Evolutionary conservation across 2,113 vertebrate species (phyloP).

Genomic region (Cheirogaleus medius): DNA sequence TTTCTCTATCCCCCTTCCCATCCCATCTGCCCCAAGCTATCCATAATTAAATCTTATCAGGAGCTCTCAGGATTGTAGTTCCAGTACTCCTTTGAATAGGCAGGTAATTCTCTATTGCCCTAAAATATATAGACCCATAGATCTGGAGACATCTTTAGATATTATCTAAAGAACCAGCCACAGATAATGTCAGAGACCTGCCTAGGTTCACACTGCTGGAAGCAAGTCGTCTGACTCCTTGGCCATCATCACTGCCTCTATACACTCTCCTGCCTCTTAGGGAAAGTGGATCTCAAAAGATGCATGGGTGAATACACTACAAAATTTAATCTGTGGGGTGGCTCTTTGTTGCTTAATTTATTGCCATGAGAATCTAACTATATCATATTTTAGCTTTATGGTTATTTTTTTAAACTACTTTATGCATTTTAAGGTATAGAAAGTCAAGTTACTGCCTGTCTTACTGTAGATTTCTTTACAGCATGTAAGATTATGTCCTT

Average conservation of each 20-base stretch:
- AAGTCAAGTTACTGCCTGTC: neutral
- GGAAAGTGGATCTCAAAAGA: neutral
- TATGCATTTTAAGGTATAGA: conserved; percentile 24
- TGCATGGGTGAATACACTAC: neutral
- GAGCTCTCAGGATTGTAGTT: neutral
- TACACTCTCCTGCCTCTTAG: neutral
- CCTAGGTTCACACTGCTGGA: neutral
- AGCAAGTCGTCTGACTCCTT: neutral
- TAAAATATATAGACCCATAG: conserved; percentile 14
- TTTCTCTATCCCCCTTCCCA: neutral
- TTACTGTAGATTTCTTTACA: neutral
- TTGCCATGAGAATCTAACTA: neutral
- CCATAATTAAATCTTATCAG: conserved; percentile 54
- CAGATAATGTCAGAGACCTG: neutral
- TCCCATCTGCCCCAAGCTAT: neutral
- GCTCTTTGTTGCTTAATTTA: neutral
- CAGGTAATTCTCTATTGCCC: conserved; percentile 41
- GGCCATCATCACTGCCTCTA: neutral
- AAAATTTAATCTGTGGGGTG: neutral
- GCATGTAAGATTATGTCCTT: neutral
- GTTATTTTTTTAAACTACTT: neutral
- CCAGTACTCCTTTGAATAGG: conserved; percentile 37
- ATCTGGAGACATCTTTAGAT: conserved; percentile 64
- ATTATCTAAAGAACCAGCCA: conserved; percentile 46
- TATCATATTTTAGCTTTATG: neutral